Evolutionary conservation across 2,797 vertebrate species (phyloP).

Genomic region (Myiothlypis chrysogaster): DNA sequence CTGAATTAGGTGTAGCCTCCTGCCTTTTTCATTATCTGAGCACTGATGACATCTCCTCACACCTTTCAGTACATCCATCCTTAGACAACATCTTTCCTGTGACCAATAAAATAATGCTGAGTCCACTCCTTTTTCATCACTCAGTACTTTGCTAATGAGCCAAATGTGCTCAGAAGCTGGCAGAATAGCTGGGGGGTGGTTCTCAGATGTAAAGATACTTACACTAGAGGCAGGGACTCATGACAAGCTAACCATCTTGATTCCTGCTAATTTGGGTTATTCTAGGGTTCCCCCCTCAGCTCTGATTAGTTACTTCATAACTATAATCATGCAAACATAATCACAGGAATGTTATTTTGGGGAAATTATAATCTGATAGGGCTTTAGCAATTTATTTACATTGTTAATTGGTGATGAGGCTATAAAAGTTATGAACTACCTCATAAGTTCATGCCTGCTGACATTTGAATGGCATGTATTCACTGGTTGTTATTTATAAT

Average conservation of each 20-base stretch:
- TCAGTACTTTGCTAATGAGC: background rate
- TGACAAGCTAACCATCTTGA: background rate
- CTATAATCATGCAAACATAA: constrained; percentile 12
- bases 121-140: background rate
- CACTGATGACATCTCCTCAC: background rate
- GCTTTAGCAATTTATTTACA: constrained; percentile 25
- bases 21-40: background rate
- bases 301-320: constrained; percentile 15
- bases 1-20: background rate
- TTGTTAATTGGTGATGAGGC: constrained; percentile 9
- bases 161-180: background rate
- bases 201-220: background rate
- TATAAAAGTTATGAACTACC: constrained; percentile 5
- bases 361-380: background rate
- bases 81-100: background rate
- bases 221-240: background rate
- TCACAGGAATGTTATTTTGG: background rate
- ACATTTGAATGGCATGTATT: constrained; percentile 19
- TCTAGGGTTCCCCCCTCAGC: background rate
- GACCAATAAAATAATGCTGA: background rate
- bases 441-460: constrained; percentile 4
- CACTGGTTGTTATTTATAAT: constrained; percentile 45
- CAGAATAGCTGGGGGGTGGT: background rate
- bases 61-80: background rate
- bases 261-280: background rate